Conservation (phyloP, 1,140 invertebrate species). For the Ips nitidus region DNA sequence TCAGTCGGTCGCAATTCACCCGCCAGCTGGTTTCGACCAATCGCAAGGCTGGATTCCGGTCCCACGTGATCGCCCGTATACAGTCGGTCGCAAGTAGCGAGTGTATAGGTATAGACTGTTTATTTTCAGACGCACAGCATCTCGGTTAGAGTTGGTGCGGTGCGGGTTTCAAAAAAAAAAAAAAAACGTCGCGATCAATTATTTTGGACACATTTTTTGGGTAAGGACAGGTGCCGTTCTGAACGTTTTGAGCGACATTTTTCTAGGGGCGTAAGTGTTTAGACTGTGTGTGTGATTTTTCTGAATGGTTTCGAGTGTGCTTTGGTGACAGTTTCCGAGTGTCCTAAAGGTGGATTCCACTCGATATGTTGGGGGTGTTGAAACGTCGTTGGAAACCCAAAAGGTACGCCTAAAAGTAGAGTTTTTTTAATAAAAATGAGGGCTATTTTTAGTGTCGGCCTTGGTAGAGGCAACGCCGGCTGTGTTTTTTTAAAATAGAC, state of each 20-base stretch:
- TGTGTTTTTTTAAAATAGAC: conserved; percentile 38
- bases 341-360: background rate
- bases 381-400: conserved; percentile 50
- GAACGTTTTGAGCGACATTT: too few relatives aligned
- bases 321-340: background rate
- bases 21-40: conserved; percentile 1
- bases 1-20: conserved; percentile 18
- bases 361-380: conserved; percentile 47
- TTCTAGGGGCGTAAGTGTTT: too few relatives aligned
- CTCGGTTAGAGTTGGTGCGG: conserved; percentile 33
- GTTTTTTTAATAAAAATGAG: background rate
- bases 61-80: conserved; percentile 34
- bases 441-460: conserved; percentile 30
- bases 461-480: conserved; percentile 23
- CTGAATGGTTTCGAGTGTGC: background rate
- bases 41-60: conserved; percentile 5
- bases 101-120: conserved; percentile 15
- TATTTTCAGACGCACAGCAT: conserved; percentile 43
- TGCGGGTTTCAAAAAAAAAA: background rate
- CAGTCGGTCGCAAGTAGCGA: conserved; percentile 7
- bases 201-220: too few relatives aligned
- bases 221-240: too few relatives aligned
- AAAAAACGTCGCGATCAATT: too few relatives aligned
- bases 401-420: conserved; percentile 38
- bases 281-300: background rate